These are phyloP conservation scores for Osedax fenrisi DNA, from an alignment of 2,888 invertebrate species.

Conservation along the genomic window DNA sequence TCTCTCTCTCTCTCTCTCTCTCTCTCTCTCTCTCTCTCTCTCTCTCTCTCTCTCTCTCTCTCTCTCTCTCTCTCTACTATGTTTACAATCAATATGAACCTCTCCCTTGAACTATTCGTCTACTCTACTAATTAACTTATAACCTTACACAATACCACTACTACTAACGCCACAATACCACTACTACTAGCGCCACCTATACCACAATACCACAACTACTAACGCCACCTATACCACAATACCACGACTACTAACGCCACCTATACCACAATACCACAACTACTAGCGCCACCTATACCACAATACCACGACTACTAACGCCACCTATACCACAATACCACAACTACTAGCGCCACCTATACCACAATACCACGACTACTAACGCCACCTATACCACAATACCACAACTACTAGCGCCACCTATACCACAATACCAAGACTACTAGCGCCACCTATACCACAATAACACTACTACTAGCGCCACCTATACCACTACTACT, in stretches of 20 bases:
- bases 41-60: slow-evolving; percentile 7
- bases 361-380: neutral
- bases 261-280: neutral
- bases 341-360: neutral
- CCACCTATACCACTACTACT: neutral
- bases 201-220: too few species aligned
- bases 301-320: neutral
- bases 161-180: too few species aligned
- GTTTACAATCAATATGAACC: neutral
- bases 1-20: slow-evolving; percentile 7
- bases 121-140: too few species aligned
- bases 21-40: slow-evolving; percentile 10
- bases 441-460: neutral
- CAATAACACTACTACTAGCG: neutral
- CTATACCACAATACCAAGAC: neutral
- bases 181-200: too few species aligned
- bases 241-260: neutral
- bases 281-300: neutral
- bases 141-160: too few species aligned
- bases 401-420: neutral
- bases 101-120: too few species aligned
- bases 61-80: neutral
- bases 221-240: neutral
- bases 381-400: neutral
- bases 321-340: neutral